Percentiles rank a stretch among this genome's conserved stretches.
Evolutionary conservation across 2,888 invertebrate genomes (phyloP).

Genomic region (Dysmachus trigonus): DNA sequence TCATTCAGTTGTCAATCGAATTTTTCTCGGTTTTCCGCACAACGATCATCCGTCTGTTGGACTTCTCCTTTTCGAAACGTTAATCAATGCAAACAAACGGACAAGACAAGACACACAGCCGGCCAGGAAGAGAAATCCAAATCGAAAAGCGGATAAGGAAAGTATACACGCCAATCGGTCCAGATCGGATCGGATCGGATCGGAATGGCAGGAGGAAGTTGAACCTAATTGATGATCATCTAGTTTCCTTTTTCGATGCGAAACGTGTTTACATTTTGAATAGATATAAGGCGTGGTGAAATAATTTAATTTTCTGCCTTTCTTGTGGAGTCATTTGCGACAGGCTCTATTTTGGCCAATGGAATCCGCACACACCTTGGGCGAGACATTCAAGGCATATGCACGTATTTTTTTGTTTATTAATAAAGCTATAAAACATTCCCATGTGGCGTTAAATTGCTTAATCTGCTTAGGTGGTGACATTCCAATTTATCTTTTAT

Average conservation of each 20-base stretch:
- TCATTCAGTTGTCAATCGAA: conserved; percentile 36
- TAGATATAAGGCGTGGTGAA: neutral
- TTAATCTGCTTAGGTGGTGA: neutral
- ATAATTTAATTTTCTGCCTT: neutral
- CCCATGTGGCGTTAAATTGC: neutral
- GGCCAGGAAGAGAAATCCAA: neutral
- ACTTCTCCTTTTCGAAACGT: neutral
- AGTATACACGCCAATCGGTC: neutral
- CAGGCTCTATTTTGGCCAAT: neutral
- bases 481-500: neutral
- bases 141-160: neutral
- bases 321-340: neutral
- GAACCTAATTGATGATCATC: neutral
- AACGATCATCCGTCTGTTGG: neutral
- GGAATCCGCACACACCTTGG: neutral
- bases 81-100: neutral
- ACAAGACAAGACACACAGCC: no score
- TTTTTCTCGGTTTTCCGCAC: neutral
- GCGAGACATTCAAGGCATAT: neutral
- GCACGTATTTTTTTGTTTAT: neutral
- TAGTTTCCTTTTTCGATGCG: neutral
- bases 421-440: neutral
- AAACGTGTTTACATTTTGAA: neutral
- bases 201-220: neutral
- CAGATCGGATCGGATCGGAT: neutral